Conservation (phyloP, 2,888 invertebrate genomes). For the Agrochola macilenta region DNA sequence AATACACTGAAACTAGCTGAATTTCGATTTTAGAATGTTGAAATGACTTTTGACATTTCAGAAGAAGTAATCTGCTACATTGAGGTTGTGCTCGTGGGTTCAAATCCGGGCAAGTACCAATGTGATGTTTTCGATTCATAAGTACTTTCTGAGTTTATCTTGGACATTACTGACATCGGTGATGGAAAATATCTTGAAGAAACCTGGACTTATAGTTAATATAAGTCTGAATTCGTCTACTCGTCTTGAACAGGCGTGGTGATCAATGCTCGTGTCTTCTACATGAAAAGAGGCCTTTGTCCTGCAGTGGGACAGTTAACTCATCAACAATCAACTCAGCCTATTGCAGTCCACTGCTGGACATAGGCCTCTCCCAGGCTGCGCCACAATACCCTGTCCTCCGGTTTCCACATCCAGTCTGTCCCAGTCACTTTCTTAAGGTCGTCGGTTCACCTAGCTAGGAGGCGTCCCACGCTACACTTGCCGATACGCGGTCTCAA, state of each 20-base stretch:
- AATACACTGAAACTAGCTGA: slow-evolving; percentile 9
- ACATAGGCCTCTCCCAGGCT: too few relatives aligned
- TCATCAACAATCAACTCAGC: neutral
- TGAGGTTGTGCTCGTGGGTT: neutral
- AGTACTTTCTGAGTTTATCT: neutral
- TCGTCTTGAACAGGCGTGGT: neutral
- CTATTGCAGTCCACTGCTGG: too few relatives aligned
- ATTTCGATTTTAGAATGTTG: slow-evolving; percentile 3
- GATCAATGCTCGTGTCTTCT: neutral
- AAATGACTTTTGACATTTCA: neutral
- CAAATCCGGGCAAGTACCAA: neutral
- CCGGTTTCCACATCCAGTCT: too few relatives aligned
- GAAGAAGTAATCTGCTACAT: neutral
- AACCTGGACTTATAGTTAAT: neutral
- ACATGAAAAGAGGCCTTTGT: neutral
- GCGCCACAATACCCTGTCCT: too few relatives aligned
- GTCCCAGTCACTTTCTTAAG: too few relatives aligned
- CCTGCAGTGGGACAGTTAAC: too few relatives aligned
- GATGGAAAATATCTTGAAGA: neutral
- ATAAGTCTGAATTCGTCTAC: neutral
- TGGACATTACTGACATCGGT: too few relatives aligned
- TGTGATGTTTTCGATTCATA: neutral
- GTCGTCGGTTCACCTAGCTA: too few relatives aligned
- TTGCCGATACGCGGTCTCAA: too few relatives aligned
- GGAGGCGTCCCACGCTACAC: too few relatives aligned